phyloP scores from a whole-genome alignment of 2,888 invertebrate genomes.

The Meta bourneti region DNA sequence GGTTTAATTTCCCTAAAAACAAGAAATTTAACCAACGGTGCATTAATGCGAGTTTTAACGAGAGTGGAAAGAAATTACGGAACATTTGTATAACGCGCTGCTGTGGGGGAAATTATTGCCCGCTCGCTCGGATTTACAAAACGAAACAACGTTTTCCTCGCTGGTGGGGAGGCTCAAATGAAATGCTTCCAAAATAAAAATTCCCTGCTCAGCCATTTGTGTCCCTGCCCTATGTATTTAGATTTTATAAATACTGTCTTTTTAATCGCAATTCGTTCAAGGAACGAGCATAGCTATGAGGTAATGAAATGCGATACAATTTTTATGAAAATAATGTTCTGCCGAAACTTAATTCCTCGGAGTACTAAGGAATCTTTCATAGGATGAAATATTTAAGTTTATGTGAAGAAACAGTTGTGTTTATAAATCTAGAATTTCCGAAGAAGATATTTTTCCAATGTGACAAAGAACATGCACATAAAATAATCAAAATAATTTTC shows the following conservation, averaged over 20 bases:
- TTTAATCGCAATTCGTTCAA: neutral
- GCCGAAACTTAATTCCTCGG: neutral
- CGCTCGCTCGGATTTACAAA: conserved; percentile 28
- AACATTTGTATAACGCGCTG: conserved; percentile 51
- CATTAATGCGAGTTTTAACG: conserved; percentile 66
- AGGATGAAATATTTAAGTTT: no score
- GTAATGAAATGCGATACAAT: neutral
- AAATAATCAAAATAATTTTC: no score
- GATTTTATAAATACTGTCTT: neutral
- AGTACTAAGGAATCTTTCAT: no score
- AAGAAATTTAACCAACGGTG: conserved; percentile 58
- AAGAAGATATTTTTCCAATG: no score
- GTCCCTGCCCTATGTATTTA: neutral
- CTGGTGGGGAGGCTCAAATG: neutral
- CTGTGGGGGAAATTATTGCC: conserved; percentile 47
- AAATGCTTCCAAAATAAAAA: neutral
- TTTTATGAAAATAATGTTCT: neutral
- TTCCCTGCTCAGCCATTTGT: neutral
- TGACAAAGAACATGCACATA: no score
- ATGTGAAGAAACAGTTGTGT: no score
- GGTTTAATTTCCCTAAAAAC: conserved; percentile 74
- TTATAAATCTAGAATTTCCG: no score
- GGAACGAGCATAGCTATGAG: neutral
- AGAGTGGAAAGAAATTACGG: conserved; percentile 60
- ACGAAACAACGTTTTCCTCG: neutral